Evolutionary conservation across 2,888 invertebrate genomes (phyloP).

Genomic region (Antheraea assamensis): DNA sequence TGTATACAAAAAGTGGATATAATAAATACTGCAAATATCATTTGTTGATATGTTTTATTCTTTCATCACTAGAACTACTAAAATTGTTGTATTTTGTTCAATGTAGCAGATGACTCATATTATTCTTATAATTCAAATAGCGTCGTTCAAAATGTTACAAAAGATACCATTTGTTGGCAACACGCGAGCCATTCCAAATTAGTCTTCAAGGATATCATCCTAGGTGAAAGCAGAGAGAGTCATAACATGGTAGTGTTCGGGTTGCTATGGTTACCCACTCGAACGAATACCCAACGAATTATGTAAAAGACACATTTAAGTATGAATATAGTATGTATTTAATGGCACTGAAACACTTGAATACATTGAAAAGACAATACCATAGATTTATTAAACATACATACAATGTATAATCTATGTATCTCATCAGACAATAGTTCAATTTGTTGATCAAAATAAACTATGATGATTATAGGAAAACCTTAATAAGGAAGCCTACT

Average conservation of each 20-base stretch:
- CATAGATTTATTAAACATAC: too few species aligned
- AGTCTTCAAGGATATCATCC: neutral
- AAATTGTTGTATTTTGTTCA: neutral
- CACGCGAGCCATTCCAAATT: neutral
- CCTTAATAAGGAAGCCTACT: constrained; percentile 1
- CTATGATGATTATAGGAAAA: neutral
- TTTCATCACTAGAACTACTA: neutral
- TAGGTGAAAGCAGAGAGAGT: too few species aligned
- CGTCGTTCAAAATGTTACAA: neutral
- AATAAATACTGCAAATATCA: neutral
- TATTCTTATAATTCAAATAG: neutral
- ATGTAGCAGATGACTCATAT: neutral
- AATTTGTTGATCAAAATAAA: neutral
- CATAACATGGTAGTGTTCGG: neutral
- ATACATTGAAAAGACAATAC: too few species aligned
- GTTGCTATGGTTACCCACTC: neutral
- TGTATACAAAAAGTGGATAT: neutral
- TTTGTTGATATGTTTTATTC: neutral
- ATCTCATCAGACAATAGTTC: neutral
- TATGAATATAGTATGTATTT: too few species aligned
- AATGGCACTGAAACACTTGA: neutral
- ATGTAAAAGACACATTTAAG: too few species aligned
- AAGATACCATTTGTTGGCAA: neutral
- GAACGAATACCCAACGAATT: neutral
- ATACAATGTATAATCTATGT: neutral